Base-by-base conservation (phyloP, 1,140 invertebrate genomes). In the Hyles euphorbiae region DNA sequence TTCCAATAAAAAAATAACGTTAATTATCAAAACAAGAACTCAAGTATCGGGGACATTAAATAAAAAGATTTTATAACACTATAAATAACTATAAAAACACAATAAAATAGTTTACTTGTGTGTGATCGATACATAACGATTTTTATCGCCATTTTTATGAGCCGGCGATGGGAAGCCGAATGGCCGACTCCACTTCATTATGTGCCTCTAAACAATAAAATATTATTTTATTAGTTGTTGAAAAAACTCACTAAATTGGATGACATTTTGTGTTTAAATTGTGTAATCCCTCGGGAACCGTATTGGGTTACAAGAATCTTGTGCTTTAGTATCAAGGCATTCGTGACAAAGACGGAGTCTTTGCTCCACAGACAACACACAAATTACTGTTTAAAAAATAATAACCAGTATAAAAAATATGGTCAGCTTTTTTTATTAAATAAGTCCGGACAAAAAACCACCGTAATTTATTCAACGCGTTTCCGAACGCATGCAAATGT, bases 71-170 rank as follows among this genome's bases (percentile, higher is more conserved):
- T 85, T 83, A 83, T 85, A 74, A 55, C 60, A 63, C 80, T 68
- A 87, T 85, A 84, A 87, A 85, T 85, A 83, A 85, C 78, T 71
- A 81, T 79, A 83, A 83, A 87, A 87, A 81, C 62, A 70, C 67
- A 72, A 79, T 84, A 80, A 86, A 84, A 84, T 84, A 84, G 83
- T 77, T 74, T 74, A 78, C 68, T 77, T 66, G 70, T 44, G 62
- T 68, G 66, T 68, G 75, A 81, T 82, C 81, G 78, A 83, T 82
- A 80, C 72, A 11, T 22, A 65, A 68, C 73, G 54, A 69, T 81
- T 79, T 40, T 83, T 83, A 86, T 62, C 67, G 71, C 76, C 63
- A 71, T 87, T 87, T 68, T 87, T 84, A 87, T 72, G 80, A 80
- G 53, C 57, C 58, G 68, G 50, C 65, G 68, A 87, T 82, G 76